Evolutionary conservation across 1,140 invertebrate species (phyloP).

Genomic region (Brachionus plicatilis): DNA sequence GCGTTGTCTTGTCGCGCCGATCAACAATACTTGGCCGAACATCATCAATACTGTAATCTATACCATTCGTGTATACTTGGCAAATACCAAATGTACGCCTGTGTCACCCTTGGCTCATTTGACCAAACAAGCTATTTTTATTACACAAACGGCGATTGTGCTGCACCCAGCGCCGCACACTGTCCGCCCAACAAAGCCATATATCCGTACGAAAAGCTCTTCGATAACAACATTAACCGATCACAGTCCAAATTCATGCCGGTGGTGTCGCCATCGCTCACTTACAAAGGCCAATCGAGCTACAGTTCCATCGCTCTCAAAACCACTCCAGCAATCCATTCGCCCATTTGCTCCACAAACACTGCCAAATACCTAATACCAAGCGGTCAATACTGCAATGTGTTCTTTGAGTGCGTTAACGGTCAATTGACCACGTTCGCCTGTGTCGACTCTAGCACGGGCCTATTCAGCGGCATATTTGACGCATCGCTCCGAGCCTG

Average conservation of each 20-base stretch:
- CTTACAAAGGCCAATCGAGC: not conserved
- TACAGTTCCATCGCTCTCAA: not conserved
- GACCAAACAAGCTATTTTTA: slow-evolving; percentile 34
- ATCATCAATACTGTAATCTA: slow-evolving; percentile 39
- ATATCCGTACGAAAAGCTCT: slow-evolving; percentile 35
- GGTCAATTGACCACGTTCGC: slow-evolving; percentile 16
- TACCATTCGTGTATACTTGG: slow-evolving; percentile 36
- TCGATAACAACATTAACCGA: not conserved
- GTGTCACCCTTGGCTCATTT: not conserved
- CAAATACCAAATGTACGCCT: slow-evolving; percentile 40
- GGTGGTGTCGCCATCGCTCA: not conserved
- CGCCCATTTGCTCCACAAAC: not conserved
- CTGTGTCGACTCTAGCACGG: not conserved
- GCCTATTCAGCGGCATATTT: slow-evolving; percentile 25
- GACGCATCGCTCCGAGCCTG: not conserved
- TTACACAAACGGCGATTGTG: slow-evolving; percentile 38
- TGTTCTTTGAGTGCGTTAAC: slow-evolving; percentile 23
- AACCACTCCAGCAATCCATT: not conserved
- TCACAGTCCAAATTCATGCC: not conserved
- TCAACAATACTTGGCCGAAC: slow-evolving; percentile 31
- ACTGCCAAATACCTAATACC: slow-evolving; percentile 2
- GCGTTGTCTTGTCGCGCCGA: not conserved
- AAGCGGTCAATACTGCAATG: slow-evolving; percentile 1
- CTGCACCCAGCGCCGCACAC: not conserved
- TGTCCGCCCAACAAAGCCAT: not conserved